A percentile compares a stretch with the other conserved stretches of the same genome.
Evolutionary conservation across 2,888 invertebrate genomes (phyloP).

Genomic region (Asteroscopus sphinx): DNA sequence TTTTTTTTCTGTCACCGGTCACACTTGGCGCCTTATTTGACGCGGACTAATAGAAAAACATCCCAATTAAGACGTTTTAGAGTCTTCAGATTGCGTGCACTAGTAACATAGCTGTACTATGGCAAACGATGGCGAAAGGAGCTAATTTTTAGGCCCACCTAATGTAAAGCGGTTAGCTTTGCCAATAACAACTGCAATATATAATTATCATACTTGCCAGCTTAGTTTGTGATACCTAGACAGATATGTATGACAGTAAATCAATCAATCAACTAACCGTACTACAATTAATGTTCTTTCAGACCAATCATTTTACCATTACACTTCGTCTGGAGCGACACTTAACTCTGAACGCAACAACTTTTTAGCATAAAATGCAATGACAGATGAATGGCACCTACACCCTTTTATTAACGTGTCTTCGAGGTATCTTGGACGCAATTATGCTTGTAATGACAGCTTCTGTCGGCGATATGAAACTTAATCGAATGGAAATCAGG

Average conservation of each 20-base stretch:
- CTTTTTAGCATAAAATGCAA: slow-evolving; percentile 36
- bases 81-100: no score
- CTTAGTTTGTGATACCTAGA: background rate
- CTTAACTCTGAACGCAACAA: slow-evolving; percentile 10
- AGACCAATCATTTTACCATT: slow-evolving; percentile 26
- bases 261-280: slow-evolving; percentile 23
- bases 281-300: slow-evolving; percentile 17
- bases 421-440: slow-evolving; percentile 42
- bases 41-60: no score
- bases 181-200: no score
- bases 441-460: slow-evolving; percentile 62
- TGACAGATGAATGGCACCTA: slow-evolving; percentile 25
- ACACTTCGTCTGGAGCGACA: slow-evolving; percentile 22
- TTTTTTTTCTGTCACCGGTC: no score
- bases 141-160: no score
- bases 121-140: no score
- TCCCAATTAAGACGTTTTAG: no score
- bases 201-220: no score
- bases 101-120: no score
- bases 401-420: slow-evolving; percentile 28
- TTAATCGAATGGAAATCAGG: slow-evolving; percentile 71
- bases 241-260: background rate
- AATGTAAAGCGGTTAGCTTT: no score
- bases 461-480: slow-evolving; percentile 60
- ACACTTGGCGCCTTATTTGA: no score